phyloP scores from a whole-genome alignment of 1,140 invertebrate species.

The Zaprionus ghesquierei region DNA sequence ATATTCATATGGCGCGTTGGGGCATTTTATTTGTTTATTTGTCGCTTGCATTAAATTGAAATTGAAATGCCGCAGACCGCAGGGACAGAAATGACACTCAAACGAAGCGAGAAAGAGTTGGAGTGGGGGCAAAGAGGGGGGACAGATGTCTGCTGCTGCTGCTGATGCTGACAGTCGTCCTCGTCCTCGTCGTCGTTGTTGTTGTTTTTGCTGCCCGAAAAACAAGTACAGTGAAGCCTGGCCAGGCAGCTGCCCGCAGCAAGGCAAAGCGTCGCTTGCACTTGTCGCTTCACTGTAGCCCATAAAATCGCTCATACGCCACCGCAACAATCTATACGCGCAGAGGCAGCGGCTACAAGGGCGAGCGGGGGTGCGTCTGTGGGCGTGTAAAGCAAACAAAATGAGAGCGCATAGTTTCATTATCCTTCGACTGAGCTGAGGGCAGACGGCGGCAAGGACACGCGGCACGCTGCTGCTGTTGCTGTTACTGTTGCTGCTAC shows the following conservation, averaged over 20 bases:
- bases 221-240: conserved; percentile 47
- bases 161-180: conserved; percentile 51
- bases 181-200: not conserved
- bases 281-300: not conserved
- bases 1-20: conserved; percentile 44
- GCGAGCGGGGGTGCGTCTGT: not conserved
- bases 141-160: conserved; percentile 33
- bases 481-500: conserved; percentile 49
- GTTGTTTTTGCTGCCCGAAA: not conserved
- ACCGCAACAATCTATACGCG: conserved; percentile 44
- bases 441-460: conserved; percentile 45
- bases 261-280: not conserved
- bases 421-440: conserved; percentile 60
- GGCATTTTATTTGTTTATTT: conserved; percentile 72
- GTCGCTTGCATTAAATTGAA: conserved; percentile 73
- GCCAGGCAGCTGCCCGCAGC: not conserved
- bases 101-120: conserved; percentile 6
- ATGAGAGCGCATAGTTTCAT: conserved; percentile 74
- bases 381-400: conserved; percentile 65
- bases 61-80: conserved; percentile 75
- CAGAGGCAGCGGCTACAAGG: not conserved
- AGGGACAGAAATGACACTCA: conserved; percentile 41
- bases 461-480: conserved; percentile 25
- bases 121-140: not conserved
- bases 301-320: conserved; percentile 48